Evolutionary conservation across 2,888 invertebrate genomes (phyloP), one percentile per base, ranked within the genome.

Genomic region (Eudemis profundana): DNA sequence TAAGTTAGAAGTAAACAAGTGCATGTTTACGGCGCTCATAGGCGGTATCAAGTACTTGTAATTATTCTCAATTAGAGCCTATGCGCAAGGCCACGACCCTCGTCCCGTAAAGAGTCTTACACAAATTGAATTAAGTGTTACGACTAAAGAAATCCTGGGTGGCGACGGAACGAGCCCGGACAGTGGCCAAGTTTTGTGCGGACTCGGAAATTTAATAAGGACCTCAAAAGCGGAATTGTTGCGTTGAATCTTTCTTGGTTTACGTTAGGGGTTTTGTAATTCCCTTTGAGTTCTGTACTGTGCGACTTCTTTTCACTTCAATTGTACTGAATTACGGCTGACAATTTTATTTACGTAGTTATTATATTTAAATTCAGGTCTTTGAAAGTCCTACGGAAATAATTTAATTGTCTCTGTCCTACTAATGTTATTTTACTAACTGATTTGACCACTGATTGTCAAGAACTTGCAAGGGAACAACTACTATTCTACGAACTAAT

Each of bases 81-180:
- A 36, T 51, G 47, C 23, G 23, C 63, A 54, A 64, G 61, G 67
- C 50, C 61, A 57, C 50, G 57, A 42, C 68, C 69, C 67, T 65
- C 62, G 62, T 54, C 67, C 69, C 66, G 71, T 77, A 75, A 75
- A 75, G 71, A 70, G 76, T 75, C 75, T 79, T 76, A 77, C 70
- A 71, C 76, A 78, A 79, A 81, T 81, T 78, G 73, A 81, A 81
- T 81, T 81, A 72, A 69, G 67, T 70, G 72, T 74, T 66, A 61
- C 66, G 61, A 47, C 65, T 68, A 67, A 74, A 74, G 76, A 72
- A 73, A 74, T 74, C 71, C 67, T 63, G 38, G 5, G 42, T 8
- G 8, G 51, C 12, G 44, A 53, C 36, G 46, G 33, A 54, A 57
- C 29, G 47, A 29, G 27, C 23, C 12, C 4, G 36, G 36, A 23